Base-by-base conservation (phyloP, 2,113 vertebrate species). In the Chroicocephalus ridibundus region DNA sequence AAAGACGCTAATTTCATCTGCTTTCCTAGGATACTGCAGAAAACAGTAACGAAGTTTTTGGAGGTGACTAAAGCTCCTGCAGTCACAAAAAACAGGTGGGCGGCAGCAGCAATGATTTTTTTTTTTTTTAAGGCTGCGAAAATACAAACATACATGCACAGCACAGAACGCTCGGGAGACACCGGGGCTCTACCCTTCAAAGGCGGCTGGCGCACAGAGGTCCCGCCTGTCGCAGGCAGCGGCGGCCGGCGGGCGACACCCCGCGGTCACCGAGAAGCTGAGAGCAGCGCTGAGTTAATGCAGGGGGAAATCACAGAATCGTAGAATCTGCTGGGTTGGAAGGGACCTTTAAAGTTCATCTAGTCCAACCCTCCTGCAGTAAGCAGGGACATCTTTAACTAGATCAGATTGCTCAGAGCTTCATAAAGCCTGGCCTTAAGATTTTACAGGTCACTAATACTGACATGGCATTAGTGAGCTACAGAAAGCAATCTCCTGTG, bases 111-210 rank as follows among this genome's bases (percentile, higher is more conserved):
- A 6, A 14, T 0, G 17, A 7, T 17, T 22, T 13, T 40, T 38
- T 13, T 40, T 38, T 38, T 62, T 64, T 69, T 16, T 6, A 47
- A 57, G 1, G 40, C n/a, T 20, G 44, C 40, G 54, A 2, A 13
- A 61, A 32, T 1, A 11, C 12, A 51, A 34, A 27, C 1, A 16
- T 8, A 0, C 6, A 2, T 0, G 5, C 0, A 2, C 31, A 58
- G 51, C 55, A 2, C 4, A 15, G 2, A 4, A 9, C 17, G 24
- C 64, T 12, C n/a, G 3, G 38, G 4, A 42, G 55, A 11, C 29
- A 7, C 9, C 2, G 2, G 21, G 20, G 49, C 47, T 47, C 42
- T 15, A 7, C 8, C 2, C 5, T 2, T 7, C 9, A 2, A 11
- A 40, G 31, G 32, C 38, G 32, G 9, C 8, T 18, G 32, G 42